Evolutionary conservation across 2,797 vertebrate species (phyloP).

Genomic region (Helostoma temminkii): DNA sequence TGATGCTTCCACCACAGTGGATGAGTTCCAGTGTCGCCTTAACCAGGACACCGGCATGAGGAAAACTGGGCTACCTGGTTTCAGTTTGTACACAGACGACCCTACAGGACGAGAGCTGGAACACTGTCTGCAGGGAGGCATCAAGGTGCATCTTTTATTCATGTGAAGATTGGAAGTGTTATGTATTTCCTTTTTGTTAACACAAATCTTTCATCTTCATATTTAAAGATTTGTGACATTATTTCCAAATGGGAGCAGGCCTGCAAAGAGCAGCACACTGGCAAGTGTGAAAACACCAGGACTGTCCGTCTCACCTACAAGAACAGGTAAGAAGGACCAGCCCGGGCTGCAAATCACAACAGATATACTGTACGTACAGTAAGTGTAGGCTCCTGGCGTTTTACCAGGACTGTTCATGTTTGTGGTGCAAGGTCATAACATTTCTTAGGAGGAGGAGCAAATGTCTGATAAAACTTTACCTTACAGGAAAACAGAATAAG

Average conservation of each 20-base stretch:
- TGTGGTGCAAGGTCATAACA: not conserved
- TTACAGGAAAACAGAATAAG: not conserved
- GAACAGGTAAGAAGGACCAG: constrained; percentile 86
- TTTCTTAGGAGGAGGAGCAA: not conserved
- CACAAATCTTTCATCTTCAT: not conserved
- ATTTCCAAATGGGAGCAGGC: constrained; percentile 99
- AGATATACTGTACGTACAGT: not conserved
- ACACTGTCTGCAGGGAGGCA: constrained; percentile 92
- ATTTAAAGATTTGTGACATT: constrained; percentile 94
- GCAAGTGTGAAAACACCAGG: constrained; percentile 93
- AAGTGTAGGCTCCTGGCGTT: not conserved
- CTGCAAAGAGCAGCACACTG: constrained; percentile 93
- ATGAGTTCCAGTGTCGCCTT: constrained; percentile 95
- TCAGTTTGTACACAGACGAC: constrained; percentile 95
- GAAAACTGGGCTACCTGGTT: constrained; percentile 91
- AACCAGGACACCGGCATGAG: constrained; percentile 95
- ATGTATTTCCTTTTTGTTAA: not conserved
- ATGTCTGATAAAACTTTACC: not conserved
- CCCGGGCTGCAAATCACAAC: not conserved
- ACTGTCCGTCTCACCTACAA: constrained; percentile 97
- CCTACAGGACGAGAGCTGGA: constrained; percentile 93
- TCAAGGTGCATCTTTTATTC: constrained; percentile 86
- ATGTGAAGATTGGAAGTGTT: not conserved
- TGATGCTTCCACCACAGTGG: constrained; percentile 96
- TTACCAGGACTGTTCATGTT: not conserved